Evolutionary conservation across 2,113 vertebrate genomes (phyloP).

Genomic region (Regulus satrapa): DNA sequence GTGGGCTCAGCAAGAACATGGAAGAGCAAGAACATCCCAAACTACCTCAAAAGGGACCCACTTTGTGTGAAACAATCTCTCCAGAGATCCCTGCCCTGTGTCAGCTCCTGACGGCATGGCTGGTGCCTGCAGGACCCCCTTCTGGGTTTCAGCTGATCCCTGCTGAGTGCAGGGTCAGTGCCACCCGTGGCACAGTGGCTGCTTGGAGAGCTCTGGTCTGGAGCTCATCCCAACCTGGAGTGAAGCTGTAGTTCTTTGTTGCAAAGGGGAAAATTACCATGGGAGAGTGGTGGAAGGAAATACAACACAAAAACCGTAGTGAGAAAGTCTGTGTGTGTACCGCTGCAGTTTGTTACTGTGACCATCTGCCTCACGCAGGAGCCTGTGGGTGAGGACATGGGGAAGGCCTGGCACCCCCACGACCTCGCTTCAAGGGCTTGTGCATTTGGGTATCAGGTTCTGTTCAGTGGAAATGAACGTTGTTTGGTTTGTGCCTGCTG

Average conservation of each 20-base stretch:
- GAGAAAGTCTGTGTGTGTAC: neutral
- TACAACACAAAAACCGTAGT: neutral
- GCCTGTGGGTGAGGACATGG: neutral
- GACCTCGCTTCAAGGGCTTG: neutral
- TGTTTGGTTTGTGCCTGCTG: neutral
- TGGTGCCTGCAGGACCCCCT: neutral
- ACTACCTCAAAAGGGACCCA: neutral
- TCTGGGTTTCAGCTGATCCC: neutral
- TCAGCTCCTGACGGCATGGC: neutral
- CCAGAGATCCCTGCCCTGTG: rapidly evolving
- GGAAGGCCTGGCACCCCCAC: neutral
- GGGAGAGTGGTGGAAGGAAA: neutral
- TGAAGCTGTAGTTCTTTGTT: neutral
- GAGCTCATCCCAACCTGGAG: neutral
- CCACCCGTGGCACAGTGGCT: neutral
- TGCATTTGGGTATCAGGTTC: neutral
- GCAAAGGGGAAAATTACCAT: neutral
- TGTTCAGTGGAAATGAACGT: neutral
- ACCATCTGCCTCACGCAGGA: neutral
- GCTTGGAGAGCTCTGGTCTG: neutral
- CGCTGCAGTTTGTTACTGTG: rapidly evolving
- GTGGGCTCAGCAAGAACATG: neutral
- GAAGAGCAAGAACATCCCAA: neutral
- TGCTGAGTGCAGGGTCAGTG: neutral
- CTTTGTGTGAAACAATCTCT: neutral